Base-by-base conservation (phyloP, 2,797 vertebrate species). In the Meriones psammophilus region DNA sequence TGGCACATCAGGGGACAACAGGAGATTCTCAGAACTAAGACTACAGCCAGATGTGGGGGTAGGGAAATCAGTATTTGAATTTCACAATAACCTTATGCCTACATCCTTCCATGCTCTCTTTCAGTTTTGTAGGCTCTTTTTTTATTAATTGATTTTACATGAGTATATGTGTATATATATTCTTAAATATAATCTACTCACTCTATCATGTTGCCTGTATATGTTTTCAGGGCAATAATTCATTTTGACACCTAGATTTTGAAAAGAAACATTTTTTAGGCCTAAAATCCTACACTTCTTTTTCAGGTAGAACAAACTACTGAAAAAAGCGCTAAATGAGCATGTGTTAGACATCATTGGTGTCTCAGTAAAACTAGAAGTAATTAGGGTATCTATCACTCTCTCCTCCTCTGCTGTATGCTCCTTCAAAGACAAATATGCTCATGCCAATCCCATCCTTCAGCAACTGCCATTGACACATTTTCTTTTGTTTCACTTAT, bases 251-350 rank as follows among this genome's bases (percentile, higher is more conserved):
- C 89, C 30, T 87, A 74, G 46, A 94, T 76, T 88, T 28, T 36
- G 50, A 60, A 95, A 95, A 62, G 66, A 14, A 81, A 46, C 85
- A 78, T 78, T n/a, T 8, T 15, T 86, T 77, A 76, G 14, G 3
- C 84, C 8, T 90, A 66, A 94, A 83, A 86, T 91, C 36, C 64
- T 86, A 7, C 14, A 26, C 17, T 79, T 14, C 62, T 92, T 88
- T 93, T 88, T 69, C 66, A 71, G 79, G 66, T 24, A 87, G 91
- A 87, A 89, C 39, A 89, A 64, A 69, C 39, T 94, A 26, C n/a
- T 56, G 3, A 80, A 56, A 9, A 83, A 87, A 56, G 20, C 1
- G 36, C 6, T 81, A 73, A 68, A 9, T 60, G 8, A 39, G 10
- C 8, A 7, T 36, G 20, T 62, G 42, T 10, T 78, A 54, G 90